Conservation (phyloP, 2,888 invertebrate genomes). For the Drosophila koepferae region DNA sequence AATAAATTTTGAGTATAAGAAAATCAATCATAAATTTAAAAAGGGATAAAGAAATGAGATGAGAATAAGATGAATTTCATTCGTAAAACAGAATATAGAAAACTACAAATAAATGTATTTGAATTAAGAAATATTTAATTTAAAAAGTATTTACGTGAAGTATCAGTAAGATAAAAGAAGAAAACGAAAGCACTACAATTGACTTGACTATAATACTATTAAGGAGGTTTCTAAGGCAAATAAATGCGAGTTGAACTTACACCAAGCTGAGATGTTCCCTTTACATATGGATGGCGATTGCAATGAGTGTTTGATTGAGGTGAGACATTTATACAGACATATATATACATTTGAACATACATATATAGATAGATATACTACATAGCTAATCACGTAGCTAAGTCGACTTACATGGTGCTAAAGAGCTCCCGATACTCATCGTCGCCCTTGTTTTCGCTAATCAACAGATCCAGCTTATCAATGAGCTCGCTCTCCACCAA, state of each 20-base stretch:
- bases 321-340: constrained; percentile 61
- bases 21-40: no score
- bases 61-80: no score
- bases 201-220: neutral
- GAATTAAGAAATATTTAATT: neutral
- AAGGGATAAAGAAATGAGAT: no score
- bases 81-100: neutral
- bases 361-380: constrained; percentile 27
- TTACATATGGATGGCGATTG: constrained; percentile 82
- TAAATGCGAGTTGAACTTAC: constrained; percentile 88
- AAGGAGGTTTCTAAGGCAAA: constrained; percentile 33
- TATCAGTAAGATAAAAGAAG: neutral
- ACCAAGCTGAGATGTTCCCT: constrained; percentile 97
- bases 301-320: constrained; percentile 66
- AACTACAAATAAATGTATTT: neutral
- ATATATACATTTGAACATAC: constrained; percentile 40
- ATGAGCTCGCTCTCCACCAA: constrained; percentile 97
- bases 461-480: constrained; percentile 95
- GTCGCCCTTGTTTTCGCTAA: constrained; percentile 97
- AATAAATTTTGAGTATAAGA: no score
- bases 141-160: neutral
- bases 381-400: constrained; percentile 5
- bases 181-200: neutral
- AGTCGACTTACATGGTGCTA: constrained; percentile 94
- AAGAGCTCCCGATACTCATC: constrained; percentile 97